These are phyloP conservation scores for Ganaspis sp. DNA, from an alignment of 1,140 invertebrate species.

Conservation along the genomic window DNA sequence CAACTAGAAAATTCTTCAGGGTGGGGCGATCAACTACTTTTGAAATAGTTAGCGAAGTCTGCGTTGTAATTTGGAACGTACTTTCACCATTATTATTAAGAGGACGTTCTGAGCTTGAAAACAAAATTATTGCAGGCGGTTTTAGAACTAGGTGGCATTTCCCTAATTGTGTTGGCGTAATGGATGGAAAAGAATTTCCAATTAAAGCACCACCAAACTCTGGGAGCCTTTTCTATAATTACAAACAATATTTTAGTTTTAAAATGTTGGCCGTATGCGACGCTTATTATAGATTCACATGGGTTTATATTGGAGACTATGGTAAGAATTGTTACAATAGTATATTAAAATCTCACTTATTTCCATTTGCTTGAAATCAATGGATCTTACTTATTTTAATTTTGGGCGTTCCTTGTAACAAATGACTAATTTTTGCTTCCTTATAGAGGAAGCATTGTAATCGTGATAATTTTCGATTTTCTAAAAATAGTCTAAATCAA, in stretches of 20 bases:
- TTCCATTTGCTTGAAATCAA: too few species aligned
- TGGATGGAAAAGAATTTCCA: constrained; percentile 37
- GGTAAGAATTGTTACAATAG: constrained; percentile 27
- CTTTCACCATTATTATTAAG: neutral
- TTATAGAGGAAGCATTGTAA: too few species aligned
- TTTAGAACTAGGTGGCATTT: neutral
- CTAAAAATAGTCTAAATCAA: too few species aligned
- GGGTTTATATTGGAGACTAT: constrained; percentile 43
- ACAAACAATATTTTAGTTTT: constrained; percentile 48
- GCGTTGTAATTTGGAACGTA: neutral
- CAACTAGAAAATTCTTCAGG: neutral
- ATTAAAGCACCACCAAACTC: constrained; percentile 38
- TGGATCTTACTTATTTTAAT: too few species aligned
- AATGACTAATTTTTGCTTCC: too few species aligned
- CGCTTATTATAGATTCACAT: constrained; percentile 42
- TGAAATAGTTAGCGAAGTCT: neutral
- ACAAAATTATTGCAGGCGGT: neutral
- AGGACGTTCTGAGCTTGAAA: neutral
- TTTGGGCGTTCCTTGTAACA: too few species aligned
- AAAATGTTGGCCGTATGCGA: constrained; percentile 50
- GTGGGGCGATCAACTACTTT: neutral
- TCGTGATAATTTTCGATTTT: too few species aligned
- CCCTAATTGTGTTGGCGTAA: constrained; percentile 34
- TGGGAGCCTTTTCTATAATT: constrained; percentile 49
- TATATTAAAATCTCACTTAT: too few species aligned